phyloP scores from a whole-genome alignment of 2,888 invertebrate species.

The Pollenia labialis region DNA sequence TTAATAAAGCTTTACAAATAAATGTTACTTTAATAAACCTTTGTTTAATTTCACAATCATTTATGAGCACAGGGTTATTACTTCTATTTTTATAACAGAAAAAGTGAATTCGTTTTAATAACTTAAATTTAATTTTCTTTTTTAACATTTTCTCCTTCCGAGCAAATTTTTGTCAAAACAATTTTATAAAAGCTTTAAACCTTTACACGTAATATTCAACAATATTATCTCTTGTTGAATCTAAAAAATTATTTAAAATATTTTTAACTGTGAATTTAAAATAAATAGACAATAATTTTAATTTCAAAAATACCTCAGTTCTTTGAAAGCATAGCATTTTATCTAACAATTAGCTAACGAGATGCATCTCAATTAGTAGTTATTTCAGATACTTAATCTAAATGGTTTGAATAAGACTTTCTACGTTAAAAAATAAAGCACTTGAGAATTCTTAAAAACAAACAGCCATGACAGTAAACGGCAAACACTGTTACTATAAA shows the following conservation, averaged over 20 bases:
- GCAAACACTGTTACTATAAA: neutral
- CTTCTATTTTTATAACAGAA: too few relatives aligned
- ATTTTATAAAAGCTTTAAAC: too few relatives aligned
- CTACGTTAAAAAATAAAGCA: constrained; percentile 4
- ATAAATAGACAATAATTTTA: constrained; percentile 49
- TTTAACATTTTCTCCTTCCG: too few relatives aligned
- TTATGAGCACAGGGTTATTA: too few relatives aligned
- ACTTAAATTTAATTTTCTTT: too few relatives aligned
- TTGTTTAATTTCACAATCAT: too few relatives aligned
- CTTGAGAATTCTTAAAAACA: constrained; percentile 50
- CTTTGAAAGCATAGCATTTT: constrained; percentile 36
- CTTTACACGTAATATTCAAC: neutral
- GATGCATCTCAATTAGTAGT: constrained; percentile 72
- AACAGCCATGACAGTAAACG: constrained; percentile 9
- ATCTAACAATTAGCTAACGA: constrained; percentile 72
- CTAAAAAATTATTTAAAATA: neutral
- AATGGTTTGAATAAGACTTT: constrained; percentile 58
- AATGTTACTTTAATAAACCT: too few relatives aligned
- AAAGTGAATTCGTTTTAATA: too few relatives aligned
- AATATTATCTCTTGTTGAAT: neutral
- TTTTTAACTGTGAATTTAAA: constrained; percentile 23
- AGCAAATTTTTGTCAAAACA: too few relatives aligned
- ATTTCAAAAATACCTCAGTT: constrained; percentile 33
- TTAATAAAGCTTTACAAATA: too few relatives aligned
- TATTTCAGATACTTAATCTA: constrained; percentile 72